Conservation (phyloP, 1,140 invertebrate genomes). For the Pinna nobilis region DNA sequence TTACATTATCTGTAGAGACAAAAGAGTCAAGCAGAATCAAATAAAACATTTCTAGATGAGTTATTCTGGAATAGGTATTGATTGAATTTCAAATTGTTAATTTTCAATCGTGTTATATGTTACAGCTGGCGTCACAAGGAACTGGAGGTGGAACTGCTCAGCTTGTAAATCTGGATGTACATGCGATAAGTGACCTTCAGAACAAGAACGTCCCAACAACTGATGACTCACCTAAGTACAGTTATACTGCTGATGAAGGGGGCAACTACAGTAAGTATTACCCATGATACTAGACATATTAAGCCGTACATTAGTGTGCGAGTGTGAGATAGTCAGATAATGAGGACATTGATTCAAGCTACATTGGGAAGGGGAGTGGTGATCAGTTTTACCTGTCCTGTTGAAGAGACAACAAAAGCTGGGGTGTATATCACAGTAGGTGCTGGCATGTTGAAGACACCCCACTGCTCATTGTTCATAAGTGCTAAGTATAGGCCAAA, state of each 20-base stretch:
- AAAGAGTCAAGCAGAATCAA: background rate
- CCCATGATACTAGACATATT: background rate
- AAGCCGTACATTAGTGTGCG: background rate
- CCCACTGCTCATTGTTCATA: too few species aligned
- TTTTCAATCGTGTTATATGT: background rate
- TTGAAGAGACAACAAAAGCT: too few species aligned
- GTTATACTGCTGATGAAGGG: slow-evolving; percentile 79
- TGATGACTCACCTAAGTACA: slow-evolving; percentile 94
- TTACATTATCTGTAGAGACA: too few species aligned
- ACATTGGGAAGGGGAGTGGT: too few species aligned
- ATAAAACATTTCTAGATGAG: background rate
- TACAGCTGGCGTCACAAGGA: slow-evolving; percentile 86
- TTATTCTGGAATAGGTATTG: background rate
- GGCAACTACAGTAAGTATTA: slow-evolving; percentile 69
- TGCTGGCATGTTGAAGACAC: too few species aligned
- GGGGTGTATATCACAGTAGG: too few species aligned
- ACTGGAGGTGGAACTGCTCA: slow-evolving; percentile 86
- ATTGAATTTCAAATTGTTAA: too few species aligned
- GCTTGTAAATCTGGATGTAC: slow-evolving; percentile 91
- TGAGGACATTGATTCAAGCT: background rate
- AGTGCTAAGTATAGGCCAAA: too few species aligned
- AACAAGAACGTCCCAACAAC: slow-evolving; percentile 84
- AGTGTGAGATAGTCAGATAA: background rate
- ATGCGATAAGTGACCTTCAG: slow-evolving; percentile 93
- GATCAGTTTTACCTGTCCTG: too few species aligned